phyloP scores from a whole-genome alignment of 2,113 vertebrate genomes.

The Nicator chloris region DNA sequence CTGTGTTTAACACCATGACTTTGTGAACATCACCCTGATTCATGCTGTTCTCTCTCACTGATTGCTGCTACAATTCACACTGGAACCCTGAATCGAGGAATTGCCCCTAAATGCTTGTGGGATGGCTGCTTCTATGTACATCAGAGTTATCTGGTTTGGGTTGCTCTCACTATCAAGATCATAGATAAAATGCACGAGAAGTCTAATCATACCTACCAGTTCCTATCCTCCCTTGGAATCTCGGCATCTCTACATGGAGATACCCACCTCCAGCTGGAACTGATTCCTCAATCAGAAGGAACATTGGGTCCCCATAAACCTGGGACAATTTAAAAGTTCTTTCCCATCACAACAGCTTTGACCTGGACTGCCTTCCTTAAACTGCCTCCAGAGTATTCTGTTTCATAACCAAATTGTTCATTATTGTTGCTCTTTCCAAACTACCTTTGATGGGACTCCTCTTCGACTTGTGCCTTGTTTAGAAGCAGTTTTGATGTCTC shows the following conservation, averaged over 20 bases:
- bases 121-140: neutral
- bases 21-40: neutral
- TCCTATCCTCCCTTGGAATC: neutral
- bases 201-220: neutral
- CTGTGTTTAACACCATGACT: neutral
- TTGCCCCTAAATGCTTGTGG: neutral
- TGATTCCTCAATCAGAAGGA: neutral
- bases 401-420: conserved; percentile 30
- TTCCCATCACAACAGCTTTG: conserved; percentile 19
- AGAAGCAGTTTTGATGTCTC: neutral
- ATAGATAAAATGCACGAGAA: neutral
- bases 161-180: neutral
- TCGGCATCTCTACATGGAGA: neutral
- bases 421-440: neutral
- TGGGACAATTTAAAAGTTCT: conserved; percentile 39
- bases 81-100: neutral
- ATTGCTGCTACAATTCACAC: neutral
- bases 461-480: neutral
- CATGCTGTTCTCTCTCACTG: neutral
- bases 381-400: conserved; percentile 10
- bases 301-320: conserved; percentile 28
- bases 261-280: conserved; percentile 9
- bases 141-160: neutral
- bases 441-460: neutral
- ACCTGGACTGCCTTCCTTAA: conserved; percentile 6